Percentiles rank a stretch among this genome's conserved stretches.
phyloP scores from a whole-genome alignment of 2,888 invertebrate genomes.

The Mythimna albipuncta region DNA sequence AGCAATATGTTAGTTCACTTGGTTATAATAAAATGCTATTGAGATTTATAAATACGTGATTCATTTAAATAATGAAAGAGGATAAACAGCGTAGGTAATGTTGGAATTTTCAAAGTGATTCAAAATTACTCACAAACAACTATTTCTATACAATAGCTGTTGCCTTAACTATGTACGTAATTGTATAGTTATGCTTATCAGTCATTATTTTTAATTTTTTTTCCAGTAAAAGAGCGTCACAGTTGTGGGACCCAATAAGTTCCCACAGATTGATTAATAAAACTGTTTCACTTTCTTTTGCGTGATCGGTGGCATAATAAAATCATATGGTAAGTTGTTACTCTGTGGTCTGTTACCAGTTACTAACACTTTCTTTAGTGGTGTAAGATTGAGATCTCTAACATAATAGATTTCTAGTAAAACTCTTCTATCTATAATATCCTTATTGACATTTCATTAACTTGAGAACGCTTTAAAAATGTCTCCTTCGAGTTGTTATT shows the following conservation, averaged over 20 bases:
- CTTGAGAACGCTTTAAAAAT: neutral
- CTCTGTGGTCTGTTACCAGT: constrained; percentile 21
- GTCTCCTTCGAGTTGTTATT: neutral
- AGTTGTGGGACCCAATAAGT: constrained; percentile 41
- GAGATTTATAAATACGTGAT: neutral
- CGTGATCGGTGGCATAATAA: constrained; percentile 26
- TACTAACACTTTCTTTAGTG: constrained; percentile 10
- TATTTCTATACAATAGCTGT: constrained; percentile 12
- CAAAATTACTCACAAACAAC: constrained; percentile 6
- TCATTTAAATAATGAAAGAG: neutral
- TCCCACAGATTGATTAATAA: constrained; percentile 30
- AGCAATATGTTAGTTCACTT: no score
- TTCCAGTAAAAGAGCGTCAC: constrained; percentile 34
- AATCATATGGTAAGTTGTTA: constrained; percentile 8
- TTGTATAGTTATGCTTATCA: no score
- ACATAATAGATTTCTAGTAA: neutral
- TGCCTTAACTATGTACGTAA: constrained; percentile 6
- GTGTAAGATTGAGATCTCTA: neutral
- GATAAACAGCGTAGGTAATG: neutral
- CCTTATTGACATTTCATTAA: neutral
- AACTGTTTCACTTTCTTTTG: constrained; percentile 45
- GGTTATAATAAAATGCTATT: no score
- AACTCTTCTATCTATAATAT: no score
- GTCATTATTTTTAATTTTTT: constrained; percentile 44
- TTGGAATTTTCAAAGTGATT: neutral